Evolutionary conservation across 2,888 invertebrate species (phyloP), one percentile per base, ranked within the genome.

Genomic region (Gryllus longicercus): DNA sequence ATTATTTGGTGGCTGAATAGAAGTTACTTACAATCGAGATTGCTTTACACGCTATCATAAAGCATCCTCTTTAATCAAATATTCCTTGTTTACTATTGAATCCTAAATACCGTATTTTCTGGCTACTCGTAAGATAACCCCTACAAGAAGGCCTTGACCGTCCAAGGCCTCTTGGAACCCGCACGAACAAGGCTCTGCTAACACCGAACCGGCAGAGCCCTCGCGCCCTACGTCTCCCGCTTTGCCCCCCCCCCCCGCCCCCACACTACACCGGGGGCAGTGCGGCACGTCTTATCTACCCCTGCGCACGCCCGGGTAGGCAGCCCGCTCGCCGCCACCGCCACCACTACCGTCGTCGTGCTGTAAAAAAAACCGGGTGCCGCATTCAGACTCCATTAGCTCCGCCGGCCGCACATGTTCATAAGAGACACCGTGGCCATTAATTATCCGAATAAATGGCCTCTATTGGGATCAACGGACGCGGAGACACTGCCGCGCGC

Each of bases 401-500:
- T 14, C 63, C 63, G 63, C n/a, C 63, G n/a, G 63, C 14, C n/a
- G 63, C 63, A 63, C 63, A 63, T 63, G 63, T 63, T 63, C 63
- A 63, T 63, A 63, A 63, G 63, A 63, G 63, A 63, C 16, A 38
- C 38, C 38, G 38, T 38, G 63, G n/a, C 63, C 63, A 63, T 63
- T 63, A 63, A 63, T 63, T 63, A 63, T 63, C 63, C 63, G 63
- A 63, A 63, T 63, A 63, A 63, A 63, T 63, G n/a, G 63, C 63
- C 38, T 63, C 63, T n/a, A 63, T 63, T 63, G 63, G 63, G 38
- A 38, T 38, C 38, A 63, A 63, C 63, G 63, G n/a, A 63, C 14
- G 16, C 14, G 63, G 63, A 63, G n/a, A 63, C 63, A 38, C 63
- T 18, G 63, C 63, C 16, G n/a, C 3, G 63, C 14, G 63, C 5